Evolutionary conservation across 2,888 invertebrate species (phyloP).

Genomic region (Eupithecia vulgata): DNA sequence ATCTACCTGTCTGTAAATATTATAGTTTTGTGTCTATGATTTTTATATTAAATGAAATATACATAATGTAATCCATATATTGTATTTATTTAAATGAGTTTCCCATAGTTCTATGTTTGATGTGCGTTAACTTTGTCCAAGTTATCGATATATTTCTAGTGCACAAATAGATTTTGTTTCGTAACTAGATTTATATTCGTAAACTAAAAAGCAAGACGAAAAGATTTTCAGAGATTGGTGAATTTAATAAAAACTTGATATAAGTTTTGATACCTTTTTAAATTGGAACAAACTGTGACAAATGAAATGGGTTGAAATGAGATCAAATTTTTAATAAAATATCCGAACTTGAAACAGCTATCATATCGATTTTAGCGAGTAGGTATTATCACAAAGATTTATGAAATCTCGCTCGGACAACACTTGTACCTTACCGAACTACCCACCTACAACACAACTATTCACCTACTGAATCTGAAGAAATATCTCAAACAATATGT

Average conservation of each 20-base stretch:
- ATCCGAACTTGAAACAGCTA: background rate
- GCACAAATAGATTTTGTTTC: background rate
- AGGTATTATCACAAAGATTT: background rate
- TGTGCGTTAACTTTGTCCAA: background rate
- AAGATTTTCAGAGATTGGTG: background rate
- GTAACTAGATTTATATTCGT: background rate
- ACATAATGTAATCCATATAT: conserved; percentile 64
- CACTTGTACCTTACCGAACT: background rate
- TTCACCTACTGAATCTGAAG: background rate
- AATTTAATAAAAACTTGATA: background rate
- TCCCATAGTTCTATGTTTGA: background rate
- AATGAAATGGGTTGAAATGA: background rate
- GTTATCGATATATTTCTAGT: background rate
- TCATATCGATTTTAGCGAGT: background rate
- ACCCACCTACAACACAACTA: too few species aligned
- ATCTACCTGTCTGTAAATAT: conserved; percentile 80
- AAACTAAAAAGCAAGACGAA: background rate
- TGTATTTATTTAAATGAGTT: conserved; percentile 44
- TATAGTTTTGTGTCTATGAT: conserved; percentile 78
- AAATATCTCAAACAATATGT: conserved; percentile 4
- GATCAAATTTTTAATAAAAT: background rate
- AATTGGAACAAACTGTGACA: background rate
- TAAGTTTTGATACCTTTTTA: background rate
- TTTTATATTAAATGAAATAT: conserved; percentile 81
- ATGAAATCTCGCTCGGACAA: background rate